These are phyloP conservation scores for Plecturocebus donacophilus DNA, from an alignment of 2,113 vertebrate species.

Conservation along the genomic window DNA sequence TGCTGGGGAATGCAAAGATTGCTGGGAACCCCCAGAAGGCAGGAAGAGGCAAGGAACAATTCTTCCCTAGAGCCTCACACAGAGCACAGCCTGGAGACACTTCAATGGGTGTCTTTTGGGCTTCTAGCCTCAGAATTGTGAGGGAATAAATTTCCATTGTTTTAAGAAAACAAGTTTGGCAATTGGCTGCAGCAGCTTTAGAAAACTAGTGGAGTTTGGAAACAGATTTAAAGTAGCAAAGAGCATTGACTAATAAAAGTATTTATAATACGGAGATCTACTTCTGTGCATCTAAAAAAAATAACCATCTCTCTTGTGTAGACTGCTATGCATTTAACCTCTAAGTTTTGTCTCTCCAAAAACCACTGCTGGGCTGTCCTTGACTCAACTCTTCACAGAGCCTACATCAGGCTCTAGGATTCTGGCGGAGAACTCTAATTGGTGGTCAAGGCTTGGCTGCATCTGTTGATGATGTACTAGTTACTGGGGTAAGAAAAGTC, in stretches of 20 bases:
- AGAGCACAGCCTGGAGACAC: accelerated
- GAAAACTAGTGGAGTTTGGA: not conserved
- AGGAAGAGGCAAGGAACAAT: not conserved
- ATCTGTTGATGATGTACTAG: not conserved
- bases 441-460: accelerated
- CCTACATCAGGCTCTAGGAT: not conserved
- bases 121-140: not conserved
- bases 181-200: not conserved
- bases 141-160: too few species aligned
- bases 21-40: not conserved
- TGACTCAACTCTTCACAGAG: not conserved
- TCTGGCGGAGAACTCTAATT: not conserved
- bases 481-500: not conserved
- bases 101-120: not conserved
- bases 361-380: not conserved
- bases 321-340: not conserved
- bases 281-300: not conserved
- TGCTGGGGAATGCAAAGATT: not conserved
- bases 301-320: not conserved
- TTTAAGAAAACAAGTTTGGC: not conserved
- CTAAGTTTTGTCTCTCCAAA: not conserved
- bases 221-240: not conserved
- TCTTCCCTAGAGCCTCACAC: not conserved
- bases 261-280: not conserved
- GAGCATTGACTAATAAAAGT: not conserved